A percentile compares a stretch with the other conserved stretches of the same genome.
Conservation (phyloP, 2,888 invertebrate genomes). For the Dione vanillae region DNA sequence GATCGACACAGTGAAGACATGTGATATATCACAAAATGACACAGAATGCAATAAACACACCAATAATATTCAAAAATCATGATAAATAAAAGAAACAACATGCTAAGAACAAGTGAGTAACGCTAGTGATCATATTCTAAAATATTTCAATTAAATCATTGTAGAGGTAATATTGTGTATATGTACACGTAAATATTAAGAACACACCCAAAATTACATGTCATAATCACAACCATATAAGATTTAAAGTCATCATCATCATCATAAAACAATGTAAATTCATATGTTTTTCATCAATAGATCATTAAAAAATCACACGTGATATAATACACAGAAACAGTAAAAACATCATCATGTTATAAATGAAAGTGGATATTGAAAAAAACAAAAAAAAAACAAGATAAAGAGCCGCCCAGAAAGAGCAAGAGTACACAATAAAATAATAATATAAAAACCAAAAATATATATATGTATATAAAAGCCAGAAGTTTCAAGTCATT, state of each 20-base stretch:
- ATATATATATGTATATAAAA: slow-evolving; percentile 3
- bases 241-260: not conserved
- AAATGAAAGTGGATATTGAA: slow-evolving; percentile 7
- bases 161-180: not conserved
- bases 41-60: slow-evolving; percentile 57
- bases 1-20: slow-evolving; percentile 71
- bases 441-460: slow-evolving; percentile 11
- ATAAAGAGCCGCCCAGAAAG: not conserved
- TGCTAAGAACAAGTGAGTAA: slow-evolving; percentile 3
- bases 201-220: slow-evolving; percentile 19
- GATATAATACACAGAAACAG: not conserved
- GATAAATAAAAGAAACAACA: slow-evolving; percentile 18
- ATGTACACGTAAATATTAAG: slow-evolving; percentile 9
- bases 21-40: slow-evolving; percentile 65
- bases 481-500: slow-evolving; percentile 23
- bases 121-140: slow-evolving; percentile 4
- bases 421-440: slow-evolving; percentile 21
- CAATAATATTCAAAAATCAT: slow-evolving; percentile 46
- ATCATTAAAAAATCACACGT: slow-evolving; percentile 8
- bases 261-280: slow-evolving; percentile 12
- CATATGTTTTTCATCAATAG: not conserved
- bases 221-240: too few relatives aligned
- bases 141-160: slow-evolving; percentile 23
- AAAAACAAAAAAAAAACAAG: not conserved
- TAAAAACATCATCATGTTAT: slow-evolving; percentile 11